Percentiles rank a stretch among this genome's conserved stretches.
Evolutionary conservation across 2,888 invertebrate species (phyloP).

Genomic region (Hoplodrina ambigua): DNA sequence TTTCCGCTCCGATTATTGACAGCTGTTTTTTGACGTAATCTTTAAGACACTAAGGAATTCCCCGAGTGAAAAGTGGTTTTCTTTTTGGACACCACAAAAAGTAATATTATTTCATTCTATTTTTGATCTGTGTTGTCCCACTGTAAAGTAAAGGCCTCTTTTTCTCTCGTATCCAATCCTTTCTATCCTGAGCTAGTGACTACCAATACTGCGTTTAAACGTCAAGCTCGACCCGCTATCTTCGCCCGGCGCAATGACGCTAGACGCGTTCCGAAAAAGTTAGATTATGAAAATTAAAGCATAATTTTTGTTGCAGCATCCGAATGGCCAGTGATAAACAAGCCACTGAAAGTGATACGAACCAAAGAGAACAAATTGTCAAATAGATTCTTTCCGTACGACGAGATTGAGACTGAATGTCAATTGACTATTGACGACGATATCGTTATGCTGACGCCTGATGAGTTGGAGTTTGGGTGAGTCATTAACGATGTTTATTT

Average conservation of each 20-base stretch:
- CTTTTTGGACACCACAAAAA: too few species aligned
- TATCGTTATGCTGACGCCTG: slow-evolving; percentile 98
- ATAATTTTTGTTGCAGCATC: slow-evolving; percentile 90
- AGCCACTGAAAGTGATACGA: slow-evolving; percentile 97
- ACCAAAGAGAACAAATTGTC: slow-evolving; percentile 97
- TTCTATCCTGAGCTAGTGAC: too few species aligned
- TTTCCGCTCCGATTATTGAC: too few species aligned
- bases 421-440: slow-evolving; percentile 98
- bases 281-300: not conserved
- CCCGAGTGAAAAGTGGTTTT: too few species aligned
- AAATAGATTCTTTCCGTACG: slow-evolving; percentile 98
- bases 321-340: slow-evolving; percentile 96
- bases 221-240: too few species aligned
- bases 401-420: slow-evolving; percentile 99
- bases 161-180: too few species aligned
- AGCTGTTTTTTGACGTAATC: too few species aligned
- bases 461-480: slow-evolving; percentile 98
- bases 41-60: too few species aligned
- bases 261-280: not conserved
- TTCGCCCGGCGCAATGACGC: not conserved
- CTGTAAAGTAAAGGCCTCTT: too few species aligned
- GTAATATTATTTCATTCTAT: too few species aligned
- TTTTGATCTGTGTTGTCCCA: too few species aligned
- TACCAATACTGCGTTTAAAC: too few species aligned
- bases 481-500: slow-evolving; percentile 64